Conservation (phyloP, 2,113 vertebrate genomes). For the Nematolebias whitei region DNA sequence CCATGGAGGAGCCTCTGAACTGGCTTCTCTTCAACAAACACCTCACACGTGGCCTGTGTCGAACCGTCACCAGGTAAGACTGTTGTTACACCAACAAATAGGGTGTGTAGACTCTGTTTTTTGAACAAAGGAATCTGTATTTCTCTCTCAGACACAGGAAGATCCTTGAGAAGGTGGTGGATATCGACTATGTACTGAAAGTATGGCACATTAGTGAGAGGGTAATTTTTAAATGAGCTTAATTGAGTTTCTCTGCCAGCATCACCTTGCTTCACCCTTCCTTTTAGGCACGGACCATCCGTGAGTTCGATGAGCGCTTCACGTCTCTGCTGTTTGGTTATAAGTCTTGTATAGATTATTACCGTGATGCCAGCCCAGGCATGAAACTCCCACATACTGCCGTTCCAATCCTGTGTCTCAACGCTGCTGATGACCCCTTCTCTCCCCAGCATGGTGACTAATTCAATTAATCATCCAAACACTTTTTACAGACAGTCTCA, state of each 20-base stretch:
- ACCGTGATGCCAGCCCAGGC: constrained; percentile 80
- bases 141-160: constrained; percentile 75
- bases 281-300: constrained; percentile 78
- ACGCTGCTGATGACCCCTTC: constrained; percentile 86
- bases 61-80: constrained; percentile 61
- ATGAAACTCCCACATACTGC: constrained; percentile 74
- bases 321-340: constrained; percentile 84
- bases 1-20: constrained; percentile 85
- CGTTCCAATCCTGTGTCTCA: constrained; percentile 85
- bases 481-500: background rate
- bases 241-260: accelerated
- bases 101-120: no score
- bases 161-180: constrained; percentile 78
- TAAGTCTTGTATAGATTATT: constrained; percentile 79
- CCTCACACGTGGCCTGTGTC: constrained; percentile 68
- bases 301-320: constrained; percentile 84
- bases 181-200: constrained; percentile 83
- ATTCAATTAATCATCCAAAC: no score
- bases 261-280: accelerated
- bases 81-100: no score
- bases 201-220: constrained; percentile 48
- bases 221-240: background rate
- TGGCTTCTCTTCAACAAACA: constrained; percentile 82
- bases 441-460: constrained; percentile 78
- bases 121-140: background rate